A percentile compares a stretch with the other conserved stretches of the same genome.
phyloP scores from a whole-genome alignment of 2,888 invertebrate species.

The Pyrocoelia pectoralis region DNA sequence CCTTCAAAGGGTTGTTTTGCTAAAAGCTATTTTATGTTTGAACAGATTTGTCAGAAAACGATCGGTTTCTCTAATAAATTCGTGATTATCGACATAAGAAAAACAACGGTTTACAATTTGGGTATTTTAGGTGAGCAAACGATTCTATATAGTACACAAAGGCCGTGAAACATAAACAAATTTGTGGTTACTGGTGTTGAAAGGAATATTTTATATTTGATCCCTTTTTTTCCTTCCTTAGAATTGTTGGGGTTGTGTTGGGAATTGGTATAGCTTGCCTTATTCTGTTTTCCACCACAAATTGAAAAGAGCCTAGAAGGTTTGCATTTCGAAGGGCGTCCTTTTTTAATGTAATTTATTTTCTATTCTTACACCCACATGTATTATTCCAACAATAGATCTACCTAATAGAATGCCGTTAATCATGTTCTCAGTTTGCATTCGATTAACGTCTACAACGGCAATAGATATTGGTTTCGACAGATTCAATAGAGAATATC shows the following conservation, averaged over 20 bases:
- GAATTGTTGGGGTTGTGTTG: constrained; percentile 40
- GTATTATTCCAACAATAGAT: constrained; percentile 1
- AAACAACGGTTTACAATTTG: background rate
- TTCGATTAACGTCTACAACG: constrained; percentile 4
- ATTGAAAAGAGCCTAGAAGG: constrained; percentile 38
- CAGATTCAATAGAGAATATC: constrained; percentile 7
- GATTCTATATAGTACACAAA: constrained; percentile 15
- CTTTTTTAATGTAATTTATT: constrained; percentile 9
- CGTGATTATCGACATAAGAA: background rate
- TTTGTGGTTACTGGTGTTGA: constrained; percentile 33
- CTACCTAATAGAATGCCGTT: background rate
- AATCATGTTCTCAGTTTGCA: constrained; percentile 6
- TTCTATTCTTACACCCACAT: background rate
- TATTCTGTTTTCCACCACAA: constrained; percentile 26
- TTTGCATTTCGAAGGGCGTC: constrained; percentile 13
- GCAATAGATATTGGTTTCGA: background rate
- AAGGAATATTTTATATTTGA: constrained; percentile 44
- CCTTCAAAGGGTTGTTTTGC: constrained; percentile 21
- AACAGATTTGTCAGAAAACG: constrained; percentile 11
- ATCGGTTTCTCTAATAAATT: constrained; percentile 14
- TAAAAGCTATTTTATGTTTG: constrained; percentile 24
- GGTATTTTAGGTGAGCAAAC: background rate
- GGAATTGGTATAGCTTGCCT: constrained; percentile 40
- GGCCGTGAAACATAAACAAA: constrained; percentile 37
- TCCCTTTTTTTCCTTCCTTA: constrained; percentile 40